A percentile compares a stretch with the other conserved stretches of the same genome.
phyloP scores from a whole-genome alignment of 2,888 invertebrate genomes.

The Caenorhabditis doughertyi region DNA sequence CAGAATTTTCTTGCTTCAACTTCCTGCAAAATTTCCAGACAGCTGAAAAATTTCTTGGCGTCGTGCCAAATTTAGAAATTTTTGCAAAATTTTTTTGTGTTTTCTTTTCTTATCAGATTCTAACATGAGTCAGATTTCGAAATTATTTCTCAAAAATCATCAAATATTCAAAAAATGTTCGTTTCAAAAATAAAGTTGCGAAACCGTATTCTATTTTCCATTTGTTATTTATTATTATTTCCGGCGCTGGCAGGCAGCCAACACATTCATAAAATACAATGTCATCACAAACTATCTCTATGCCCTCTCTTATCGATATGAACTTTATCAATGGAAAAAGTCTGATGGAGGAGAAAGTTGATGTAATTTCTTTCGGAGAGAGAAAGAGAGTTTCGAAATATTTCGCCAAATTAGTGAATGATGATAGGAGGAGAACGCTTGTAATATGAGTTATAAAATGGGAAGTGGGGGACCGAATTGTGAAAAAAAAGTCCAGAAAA shows the following conservation, averaged over 20 bases:
- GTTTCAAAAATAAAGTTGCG: neutral
- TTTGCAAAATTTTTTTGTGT: no score
- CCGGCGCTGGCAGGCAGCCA: neutral
- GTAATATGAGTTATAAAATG: no score
- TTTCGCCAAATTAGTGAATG: constrained; percentile 27
- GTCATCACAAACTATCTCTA: constrained; percentile 19
- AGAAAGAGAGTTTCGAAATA: constrained; percentile 36
- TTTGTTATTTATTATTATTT: neutral
- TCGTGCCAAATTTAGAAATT: no score
- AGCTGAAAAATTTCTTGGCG: no score
- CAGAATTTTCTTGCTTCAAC: no score
- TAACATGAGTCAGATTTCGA: no score
- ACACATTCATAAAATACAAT: neutral
- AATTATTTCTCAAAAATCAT: no score
- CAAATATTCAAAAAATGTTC: no score
- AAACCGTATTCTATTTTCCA: neutral
- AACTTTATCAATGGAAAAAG: constrained; percentile 21
- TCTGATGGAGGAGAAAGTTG: constrained; percentile 18
- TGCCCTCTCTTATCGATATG: constrained; percentile 31
- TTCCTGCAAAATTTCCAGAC: no score
- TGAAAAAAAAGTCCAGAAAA: no score
- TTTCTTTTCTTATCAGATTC: no score
- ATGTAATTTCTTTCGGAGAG: constrained; percentile 20
- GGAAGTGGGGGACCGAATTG: no score
- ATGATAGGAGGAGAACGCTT: neutral